Evolutionary conservation across 2,113 vertebrate genomes (phyloP), one percentile per base, ranked within the genome.

Genomic region (Cyprichromis sp.): DNA sequence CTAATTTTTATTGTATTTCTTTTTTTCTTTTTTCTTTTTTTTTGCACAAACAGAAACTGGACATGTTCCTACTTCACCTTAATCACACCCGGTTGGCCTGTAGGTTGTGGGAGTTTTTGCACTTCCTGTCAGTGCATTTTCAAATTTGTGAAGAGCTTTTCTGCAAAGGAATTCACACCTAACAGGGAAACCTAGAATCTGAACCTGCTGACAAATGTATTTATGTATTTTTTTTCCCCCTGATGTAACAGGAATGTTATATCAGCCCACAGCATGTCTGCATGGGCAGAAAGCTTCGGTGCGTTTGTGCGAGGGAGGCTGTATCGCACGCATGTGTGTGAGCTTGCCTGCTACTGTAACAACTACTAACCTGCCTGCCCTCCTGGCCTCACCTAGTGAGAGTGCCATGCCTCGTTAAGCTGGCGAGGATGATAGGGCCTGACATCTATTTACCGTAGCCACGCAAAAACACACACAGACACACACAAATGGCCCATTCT

Each of bases 381-480:
- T 73, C 83, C 2, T 54, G 84, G 91, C 90, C 89, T 93, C 88
- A 92, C 93, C 92, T 91, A 88, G 87, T 19, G 89, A 89, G 91
- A 92, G 86, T 84, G 91, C 57, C 93, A 90, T 26, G 93, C 86
- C 92, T 94, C 85, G 89, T 94, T 94, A 94, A 68, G 89, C 88
- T 87, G 83, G 88, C 93, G 79, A 63, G 82, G 91, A 93, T 93
- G 92, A 95, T 93, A 19, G 85, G 91, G 66, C 84, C 86, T 91
- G 94, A 93, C 93, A 86, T 89, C 82, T 93, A 92, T 94, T 94
- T 92, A 94, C 92, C 34, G 52, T 66, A 52, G 86, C 89, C 92
- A 91, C 88, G 78, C 90, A 93, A 88, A 93, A 88, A 93, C 91
- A 89, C 87, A 87, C 91, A 89, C 79, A 42, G 80, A 55, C 79